Evolutionary conservation across 2,797 vertebrate species (phyloP).

Genomic region (Chrysocyon brachyurus): DNA sequence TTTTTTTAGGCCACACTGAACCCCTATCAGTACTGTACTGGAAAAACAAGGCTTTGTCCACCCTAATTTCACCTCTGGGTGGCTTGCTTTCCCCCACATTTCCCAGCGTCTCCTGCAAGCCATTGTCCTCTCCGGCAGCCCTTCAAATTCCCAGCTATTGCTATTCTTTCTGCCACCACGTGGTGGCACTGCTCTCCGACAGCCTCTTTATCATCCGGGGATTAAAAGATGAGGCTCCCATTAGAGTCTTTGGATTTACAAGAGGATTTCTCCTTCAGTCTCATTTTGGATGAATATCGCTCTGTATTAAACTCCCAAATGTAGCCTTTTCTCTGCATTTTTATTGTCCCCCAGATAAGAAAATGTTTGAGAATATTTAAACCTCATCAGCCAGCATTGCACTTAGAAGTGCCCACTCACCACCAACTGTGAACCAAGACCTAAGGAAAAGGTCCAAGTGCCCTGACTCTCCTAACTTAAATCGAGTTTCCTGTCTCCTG

Average conservation of each 20-base stretch:
- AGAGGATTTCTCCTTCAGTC: not conserved
- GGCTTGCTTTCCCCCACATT: fast-evolving
- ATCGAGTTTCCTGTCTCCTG: not conserved
- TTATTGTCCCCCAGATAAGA: not conserved
- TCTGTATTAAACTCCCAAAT: not conserved
- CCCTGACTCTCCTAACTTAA: not conserved
- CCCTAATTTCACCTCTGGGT: not conserved
- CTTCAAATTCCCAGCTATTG: not conserved
- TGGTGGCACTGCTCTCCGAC: not conserved
- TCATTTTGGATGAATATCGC: not conserved
- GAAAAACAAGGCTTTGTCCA: not conserved
- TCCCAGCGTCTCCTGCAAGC: not conserved
- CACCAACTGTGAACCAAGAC: not conserved
- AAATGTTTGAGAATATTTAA: not conserved
- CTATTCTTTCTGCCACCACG: not conserved
- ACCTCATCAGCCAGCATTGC: too few relatives aligned
- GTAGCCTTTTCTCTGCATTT: not conserved
- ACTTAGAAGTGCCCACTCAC: not conserved
- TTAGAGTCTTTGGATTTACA: fast-evolving
- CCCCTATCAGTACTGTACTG: not conserved
- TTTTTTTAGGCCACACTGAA: not conserved
- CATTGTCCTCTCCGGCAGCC: fast-evolving
- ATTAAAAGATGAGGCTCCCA: not conserved
- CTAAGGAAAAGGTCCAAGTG: not conserved
- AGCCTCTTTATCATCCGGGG: not conserved